A percentile compares a stretch with the other conserved stretches of the same genome.
These are phyloP conservation scores for Troides aeacus DNA, from an alignment of 2,888 invertebrate species.

Conservation along the genomic window DNA sequence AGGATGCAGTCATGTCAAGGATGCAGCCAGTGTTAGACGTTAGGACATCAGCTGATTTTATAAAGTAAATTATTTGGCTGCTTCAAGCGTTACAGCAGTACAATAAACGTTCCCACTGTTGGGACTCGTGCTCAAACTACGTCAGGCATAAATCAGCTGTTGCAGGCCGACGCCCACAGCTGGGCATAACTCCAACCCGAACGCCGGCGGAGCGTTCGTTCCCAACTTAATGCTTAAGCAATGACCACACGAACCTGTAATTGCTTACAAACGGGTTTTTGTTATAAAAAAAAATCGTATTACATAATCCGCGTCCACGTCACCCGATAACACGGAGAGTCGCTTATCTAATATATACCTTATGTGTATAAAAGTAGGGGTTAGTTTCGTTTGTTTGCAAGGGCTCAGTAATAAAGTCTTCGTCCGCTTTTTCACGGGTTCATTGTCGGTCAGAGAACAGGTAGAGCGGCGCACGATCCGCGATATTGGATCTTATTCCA, in stretches of 20 bases:
- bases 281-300: constrained; percentile 10
- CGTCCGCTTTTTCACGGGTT: constrained; percentile 68
- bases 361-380: fast-evolving
- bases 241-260: constrained; percentile 7
- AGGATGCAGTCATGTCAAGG: too few relatives aligned
- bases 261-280: constrained; percentile 16
- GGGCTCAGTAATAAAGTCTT: constrained; percentile 37
- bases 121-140: too few relatives aligned
- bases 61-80: too few relatives aligned
- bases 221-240: too few relatives aligned
- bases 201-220: too few relatives aligned
- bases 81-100: too few relatives aligned
- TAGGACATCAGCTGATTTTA: too few relatives aligned
- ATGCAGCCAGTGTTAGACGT: too few relatives aligned
- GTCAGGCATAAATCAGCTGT: too few relatives aligned
- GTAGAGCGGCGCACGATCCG: constrained; percentile 42
- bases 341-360: constrained; percentile 27
- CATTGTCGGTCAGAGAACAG: constrained; percentile 71
- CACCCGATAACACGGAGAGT: constrained; percentile 26
- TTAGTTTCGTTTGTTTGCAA: constrained; percentile 30
- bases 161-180: too few relatives aligned
- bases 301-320: constrained; percentile 31
- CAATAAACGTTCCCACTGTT: too few relatives aligned
- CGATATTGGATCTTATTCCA: constrained; percentile 20
- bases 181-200: too few relatives aligned